Evolutionary conservation across 2,113 vertebrate species (phyloP).

Genomic region (Actenoides lindsayi): DNA sequence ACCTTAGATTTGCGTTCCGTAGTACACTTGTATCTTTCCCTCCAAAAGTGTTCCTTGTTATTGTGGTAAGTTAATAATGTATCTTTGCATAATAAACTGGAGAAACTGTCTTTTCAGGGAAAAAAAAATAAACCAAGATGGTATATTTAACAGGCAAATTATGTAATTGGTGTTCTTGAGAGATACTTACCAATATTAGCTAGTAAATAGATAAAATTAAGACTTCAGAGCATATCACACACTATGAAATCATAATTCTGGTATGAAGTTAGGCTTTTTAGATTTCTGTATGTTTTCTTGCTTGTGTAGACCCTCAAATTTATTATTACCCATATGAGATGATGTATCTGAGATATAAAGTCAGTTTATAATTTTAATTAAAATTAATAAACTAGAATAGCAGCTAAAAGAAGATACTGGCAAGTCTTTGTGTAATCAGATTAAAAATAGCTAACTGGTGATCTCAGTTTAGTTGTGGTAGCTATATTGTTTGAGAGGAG

Average conservation of each 20-base stretch:
- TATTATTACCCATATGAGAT: background rate
- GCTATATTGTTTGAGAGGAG: background rate
- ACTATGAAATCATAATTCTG: background rate
- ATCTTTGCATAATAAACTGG: background rate
- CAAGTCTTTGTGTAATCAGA: background rate
- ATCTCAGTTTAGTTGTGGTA: background rate
- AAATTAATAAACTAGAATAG: background rate
- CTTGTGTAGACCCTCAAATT: background rate
- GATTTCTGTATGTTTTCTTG: background rate
- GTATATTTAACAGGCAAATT: background rate
- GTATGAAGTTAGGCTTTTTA: background rate
- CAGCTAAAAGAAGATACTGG: background rate
- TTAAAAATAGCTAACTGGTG: background rate
- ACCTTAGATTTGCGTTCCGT: background rate
- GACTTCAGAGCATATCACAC: background rate
- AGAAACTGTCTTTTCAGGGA: background rate
- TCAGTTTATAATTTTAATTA: background rate
- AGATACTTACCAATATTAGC: background rate
- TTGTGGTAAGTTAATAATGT: background rate
- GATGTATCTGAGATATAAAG: background rate
- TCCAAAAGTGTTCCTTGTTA: background rate
- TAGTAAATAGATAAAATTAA: background rate
- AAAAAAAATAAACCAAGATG: background rate
- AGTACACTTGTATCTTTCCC: background rate
- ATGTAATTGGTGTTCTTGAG: background rate